Conservation (phyloP, 2,113 vertebrate species). For the Tachuris rubrigastra region DNA sequence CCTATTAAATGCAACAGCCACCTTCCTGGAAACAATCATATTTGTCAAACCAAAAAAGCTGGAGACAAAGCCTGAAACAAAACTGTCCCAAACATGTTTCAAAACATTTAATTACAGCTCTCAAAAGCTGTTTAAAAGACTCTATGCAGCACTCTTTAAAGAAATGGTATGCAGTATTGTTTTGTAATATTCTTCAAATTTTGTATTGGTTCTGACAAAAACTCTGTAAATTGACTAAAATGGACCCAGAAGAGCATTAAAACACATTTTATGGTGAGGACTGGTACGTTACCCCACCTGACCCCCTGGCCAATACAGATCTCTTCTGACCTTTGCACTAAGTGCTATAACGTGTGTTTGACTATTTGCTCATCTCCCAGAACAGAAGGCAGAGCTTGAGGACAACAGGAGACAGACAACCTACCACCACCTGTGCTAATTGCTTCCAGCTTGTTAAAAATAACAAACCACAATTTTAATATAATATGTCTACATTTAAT, state of each 20-base stretch:
- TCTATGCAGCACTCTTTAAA: not conserved
- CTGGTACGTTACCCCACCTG: not conserved
- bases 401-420: not conserved
- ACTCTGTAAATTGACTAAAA: not conserved
- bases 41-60: not conserved
- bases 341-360: not conserved
- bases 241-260: not conserved
- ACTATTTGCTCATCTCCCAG: not conserved
- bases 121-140: not conserved
- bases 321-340: not conserved
- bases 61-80: not conserved
- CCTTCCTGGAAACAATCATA: not conserved
- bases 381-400: not conserved
- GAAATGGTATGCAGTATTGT: not conserved
- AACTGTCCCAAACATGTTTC: not conserved
- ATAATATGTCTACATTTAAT: not conserved
- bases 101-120: not conserved
- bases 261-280: not conserved
- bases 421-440: not conserved
- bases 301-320: not conserved
- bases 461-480: not conserved
- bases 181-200: not conserved
- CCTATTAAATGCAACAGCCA: not conserved
- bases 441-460: not conserved
- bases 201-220: not conserved